Conservation (phyloP, 2,113 vertebrate species). For the Pogonocichla stellata region DNA sequence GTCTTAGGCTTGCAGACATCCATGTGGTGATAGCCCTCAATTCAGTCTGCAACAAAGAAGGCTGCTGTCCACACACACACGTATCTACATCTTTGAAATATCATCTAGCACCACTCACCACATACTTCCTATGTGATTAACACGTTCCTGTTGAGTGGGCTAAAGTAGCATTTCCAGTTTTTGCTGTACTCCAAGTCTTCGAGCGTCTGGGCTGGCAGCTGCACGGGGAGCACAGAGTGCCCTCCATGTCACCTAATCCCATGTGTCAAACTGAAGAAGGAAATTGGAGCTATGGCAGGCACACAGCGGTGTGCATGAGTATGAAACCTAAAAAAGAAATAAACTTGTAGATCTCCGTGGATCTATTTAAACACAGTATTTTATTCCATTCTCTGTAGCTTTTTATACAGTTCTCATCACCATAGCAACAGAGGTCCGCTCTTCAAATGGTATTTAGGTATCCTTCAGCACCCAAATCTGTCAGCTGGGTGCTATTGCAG, state of each 20-base stretch:
- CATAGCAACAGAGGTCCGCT: constrained; percentile 52
- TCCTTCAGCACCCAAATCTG: constrained; percentile 15
- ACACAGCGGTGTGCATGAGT: not conserved
- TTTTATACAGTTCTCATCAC: constrained; percentile 14
- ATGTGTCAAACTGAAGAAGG: not conserved
- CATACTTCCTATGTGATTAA: not conserved
- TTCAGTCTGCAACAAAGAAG: not conserved
- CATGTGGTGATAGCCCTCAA: not conserved
- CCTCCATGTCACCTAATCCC: not conserved
- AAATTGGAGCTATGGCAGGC: not conserved
- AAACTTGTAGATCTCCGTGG: not conserved
- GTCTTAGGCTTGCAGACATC: not conserved
- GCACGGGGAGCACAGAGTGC: rapidly evolving
- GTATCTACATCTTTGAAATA: not conserved
- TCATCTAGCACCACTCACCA: not conserved
- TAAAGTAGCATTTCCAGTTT: not conserved
- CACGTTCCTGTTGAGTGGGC: not conserved
- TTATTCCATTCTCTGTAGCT: constrained; percentile 19
- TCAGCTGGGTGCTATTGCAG: not conserved
- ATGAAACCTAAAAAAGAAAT: constrained; percentile 16
- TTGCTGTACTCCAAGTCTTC: not conserved
- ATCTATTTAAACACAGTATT: constrained; percentile 42
- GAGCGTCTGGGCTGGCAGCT: not conserved
- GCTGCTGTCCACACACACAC: not conserved
- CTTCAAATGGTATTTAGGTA: not conserved